A percentile compares a stretch with the other conserved stretches of the same genome.
These are phyloP conservation scores for Cristatella mucedo DNA, from an alignment of 2,888 invertebrate genomes.

Conservation along the genomic window DNA sequence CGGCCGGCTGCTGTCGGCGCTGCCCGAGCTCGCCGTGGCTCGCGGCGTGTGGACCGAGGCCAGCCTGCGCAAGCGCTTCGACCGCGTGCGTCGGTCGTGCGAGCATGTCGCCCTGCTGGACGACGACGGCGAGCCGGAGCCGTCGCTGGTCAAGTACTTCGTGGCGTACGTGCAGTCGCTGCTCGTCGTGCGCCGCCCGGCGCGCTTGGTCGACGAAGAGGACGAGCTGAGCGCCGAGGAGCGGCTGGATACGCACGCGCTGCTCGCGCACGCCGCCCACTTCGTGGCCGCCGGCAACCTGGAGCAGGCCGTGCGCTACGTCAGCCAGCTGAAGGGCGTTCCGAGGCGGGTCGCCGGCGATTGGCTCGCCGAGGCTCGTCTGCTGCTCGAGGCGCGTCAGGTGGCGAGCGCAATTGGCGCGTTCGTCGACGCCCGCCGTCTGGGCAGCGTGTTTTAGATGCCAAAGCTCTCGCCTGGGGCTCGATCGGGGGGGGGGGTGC, in stretches of 20 bases:
- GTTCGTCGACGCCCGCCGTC: no score
- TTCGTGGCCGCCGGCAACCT: constrained; percentile 77
- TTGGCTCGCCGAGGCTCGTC: constrained; percentile 69
- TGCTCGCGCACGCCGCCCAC: constrained; percentile 66
- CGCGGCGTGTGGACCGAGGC: constrained; percentile 77
- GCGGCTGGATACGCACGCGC: constrained; percentile 62
- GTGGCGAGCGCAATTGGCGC: no score
- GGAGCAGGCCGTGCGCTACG: constrained; percentile 64
- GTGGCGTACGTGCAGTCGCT: constrained; percentile 78
- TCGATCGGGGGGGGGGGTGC: no score
- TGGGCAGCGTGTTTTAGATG: no score
- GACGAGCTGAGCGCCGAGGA: constrained; percentile 18
- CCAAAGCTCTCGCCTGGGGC: no score
- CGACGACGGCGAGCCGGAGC: constrained; percentile 65
- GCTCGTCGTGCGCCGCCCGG: constrained; percentile 45
- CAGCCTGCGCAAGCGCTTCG: constrained; percentile 64
- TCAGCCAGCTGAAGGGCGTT: constrained; percentile 69
- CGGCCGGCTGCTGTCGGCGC: constrained; percentile 54
- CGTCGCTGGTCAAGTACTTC: constrained; percentile 52
- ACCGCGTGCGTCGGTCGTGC: constrained; percentile 50
- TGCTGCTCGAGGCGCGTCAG: constrained; percentile 71
- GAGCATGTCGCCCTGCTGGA: constrained; percentile 70
- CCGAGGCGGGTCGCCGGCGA: constrained; percentile 62
- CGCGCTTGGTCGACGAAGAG: constrained; percentile 40
- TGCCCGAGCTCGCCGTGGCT: constrained; percentile 58